These are phyloP conservation scores for Parauchenoglanis punctatus DNA, from an alignment of 2,797 vertebrate genomes.

Conservation along the genomic window DNA sequence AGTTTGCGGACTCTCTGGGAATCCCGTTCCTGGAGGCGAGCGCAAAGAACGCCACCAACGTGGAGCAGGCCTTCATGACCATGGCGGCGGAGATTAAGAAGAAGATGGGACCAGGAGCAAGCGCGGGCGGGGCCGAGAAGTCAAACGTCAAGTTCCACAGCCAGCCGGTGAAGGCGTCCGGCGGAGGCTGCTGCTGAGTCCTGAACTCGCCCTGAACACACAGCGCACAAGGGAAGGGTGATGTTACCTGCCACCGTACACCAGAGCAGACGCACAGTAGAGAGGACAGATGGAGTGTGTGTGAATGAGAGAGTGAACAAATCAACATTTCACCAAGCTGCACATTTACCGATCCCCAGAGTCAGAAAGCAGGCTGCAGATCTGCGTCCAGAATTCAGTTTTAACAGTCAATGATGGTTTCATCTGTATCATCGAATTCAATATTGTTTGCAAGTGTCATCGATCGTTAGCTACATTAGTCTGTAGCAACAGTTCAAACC, in stretches of 20 bases:
- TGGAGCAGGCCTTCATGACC: conserved; percentile 99
- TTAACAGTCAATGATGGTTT: not conserved
- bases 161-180: conserved; percentile 94
- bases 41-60: conserved; percentile 96
- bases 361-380: not conserved
- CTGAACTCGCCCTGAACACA: conserved; percentile 32
- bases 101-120: conserved; percentile 93
- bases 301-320: not conserved
- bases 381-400: not conserved
- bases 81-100: conserved; percentile 99
- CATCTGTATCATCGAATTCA: not conserved
- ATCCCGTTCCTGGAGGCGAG: conserved; percentile 98
- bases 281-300: not conserved
- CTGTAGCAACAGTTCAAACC: not conserved
- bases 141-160: conserved; percentile 98
- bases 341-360: not conserved
- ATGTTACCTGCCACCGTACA: conserved; percentile 58
- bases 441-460: not conserved
- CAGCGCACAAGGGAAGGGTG: conserved; percentile 44
- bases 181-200: conserved; percentile 95
- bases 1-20: conserved; percentile 92
- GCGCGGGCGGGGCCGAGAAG: conserved; percentile 87
- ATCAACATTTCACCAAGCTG: not conserved
- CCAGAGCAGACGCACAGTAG: conserved; percentile 52
- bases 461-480: not conserved